Base-by-base conservation (phyloP, 2,888 invertebrate genomes). In the Agrochola macilenta region DNA sequence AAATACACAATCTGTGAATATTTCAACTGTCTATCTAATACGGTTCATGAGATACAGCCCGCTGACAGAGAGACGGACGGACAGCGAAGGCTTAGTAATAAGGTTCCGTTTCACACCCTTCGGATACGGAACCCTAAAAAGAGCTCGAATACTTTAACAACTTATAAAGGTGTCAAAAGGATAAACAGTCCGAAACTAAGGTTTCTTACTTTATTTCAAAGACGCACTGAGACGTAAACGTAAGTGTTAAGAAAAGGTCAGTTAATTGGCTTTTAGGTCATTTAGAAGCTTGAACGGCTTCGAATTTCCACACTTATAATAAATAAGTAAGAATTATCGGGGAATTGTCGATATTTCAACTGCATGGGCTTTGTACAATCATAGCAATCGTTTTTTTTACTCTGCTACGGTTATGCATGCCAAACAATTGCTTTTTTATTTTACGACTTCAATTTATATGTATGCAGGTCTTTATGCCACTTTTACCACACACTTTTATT, bases 251-350 rank as follows among this genome's bases (percentile, higher is more conserved):
- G 76, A 80, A 74, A 35, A 54, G 61, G 66, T 60, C 35, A 64
- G 52, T 54, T 83, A 83, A 83, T 81, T 78, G 70, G 73, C 65
- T 74, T 73, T 64, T 65, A 69, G 68, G n/a, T 77, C 66, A 79
- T 82, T 80, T n/a, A n/a, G n/a, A n/a, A 69, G 65, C 52, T 75
- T 69, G 61, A 69, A 65, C 69, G 70, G 73, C 68, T 85, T 80
- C 77, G 49, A 76, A 79, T 82, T 82, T n/a, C 77, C 54, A 54
- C 69, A 61, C 76, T 78, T 75, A 63, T 70, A 71, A 63, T 70
- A 71, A 66, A 35, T 49, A 66, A 39, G n/a, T 69, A 66, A 39
- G 52, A 54, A 78, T 78, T 65, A 20, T 23, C 30, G 14, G 12
- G 9, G 17, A 49, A 68, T 74, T 17, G 9, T 52, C 8, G 23